Conservation (phyloP, 2,888 invertebrate genomes). For the Platycheirus albimanus region DNA sequence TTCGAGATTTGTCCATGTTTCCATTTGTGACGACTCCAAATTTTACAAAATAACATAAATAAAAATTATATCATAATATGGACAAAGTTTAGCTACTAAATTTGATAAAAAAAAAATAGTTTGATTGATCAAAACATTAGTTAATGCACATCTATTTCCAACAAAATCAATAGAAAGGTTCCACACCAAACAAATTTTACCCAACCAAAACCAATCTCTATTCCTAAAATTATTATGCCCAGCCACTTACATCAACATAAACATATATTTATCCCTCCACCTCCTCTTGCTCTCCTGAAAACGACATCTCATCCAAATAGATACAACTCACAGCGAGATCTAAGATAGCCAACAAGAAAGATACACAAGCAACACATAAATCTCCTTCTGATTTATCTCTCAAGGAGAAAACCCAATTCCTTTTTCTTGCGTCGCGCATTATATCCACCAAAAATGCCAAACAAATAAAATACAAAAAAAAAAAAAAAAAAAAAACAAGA, state of each 20-base stretch:
- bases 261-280: background rate
- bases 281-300: background rate
- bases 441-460: constrained; percentile 54
- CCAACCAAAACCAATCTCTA: constrained; percentile 46
- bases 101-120: too few species aligned
- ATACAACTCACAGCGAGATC: constrained; percentile 63
- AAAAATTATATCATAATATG: too few species aligned
- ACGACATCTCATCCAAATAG: constrained; percentile 48
- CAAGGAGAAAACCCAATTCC: constrained; percentile 72
- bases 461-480: constrained; percentile 20
- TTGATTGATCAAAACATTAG: too few species aligned
- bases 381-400: constrained; percentile 75
- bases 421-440: constrained; percentile 44
- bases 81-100: too few species aligned
- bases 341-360: constrained; percentile 65
- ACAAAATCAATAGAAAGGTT: constrained; percentile 52
- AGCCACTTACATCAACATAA: constrained; percentile 19
- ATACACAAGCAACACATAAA: constrained; percentile 75
- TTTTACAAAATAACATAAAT: too few species aligned
- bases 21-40: too few species aligned
- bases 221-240: constrained; percentile 40
- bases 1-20: too few species aligned
- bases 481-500: constrained; percentile 2
- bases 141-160: constrained; percentile 32
- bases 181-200: constrained; percentile 45